Evolutionary conservation across 2,113 vertebrate species (phyloP).

Genomic region (Ploceus nigricollis): DNA sequence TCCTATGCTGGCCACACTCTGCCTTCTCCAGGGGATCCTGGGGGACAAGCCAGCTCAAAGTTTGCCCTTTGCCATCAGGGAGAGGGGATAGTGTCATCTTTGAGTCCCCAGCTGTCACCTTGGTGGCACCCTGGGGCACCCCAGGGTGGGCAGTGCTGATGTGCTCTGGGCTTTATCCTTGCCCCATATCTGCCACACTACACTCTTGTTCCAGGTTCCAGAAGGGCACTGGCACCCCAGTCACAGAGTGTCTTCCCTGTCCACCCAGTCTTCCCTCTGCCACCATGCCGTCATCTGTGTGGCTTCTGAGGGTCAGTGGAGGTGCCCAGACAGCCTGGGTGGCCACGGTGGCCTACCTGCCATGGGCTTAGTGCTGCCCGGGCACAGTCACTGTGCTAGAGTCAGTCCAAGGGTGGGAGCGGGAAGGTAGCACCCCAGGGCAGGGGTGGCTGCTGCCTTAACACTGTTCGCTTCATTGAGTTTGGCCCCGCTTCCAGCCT

Average conservation of each 20-base stretch:
- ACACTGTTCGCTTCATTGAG: background rate
- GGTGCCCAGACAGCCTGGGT: background rate
- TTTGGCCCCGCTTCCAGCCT: background rate
- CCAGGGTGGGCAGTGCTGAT: background rate
- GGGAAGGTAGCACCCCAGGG: background rate
- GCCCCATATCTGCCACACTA: fast-evolving
- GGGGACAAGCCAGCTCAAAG: fast-evolving
- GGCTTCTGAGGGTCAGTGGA: background rate
- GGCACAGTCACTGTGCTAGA: background rate
- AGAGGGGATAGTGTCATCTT: background rate
- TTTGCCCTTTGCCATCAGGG: background rate
- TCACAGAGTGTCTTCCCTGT: background rate
- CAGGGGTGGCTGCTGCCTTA: background rate
- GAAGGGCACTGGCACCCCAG: background rate
- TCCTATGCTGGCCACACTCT: background rate
- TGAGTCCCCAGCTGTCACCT: background rate
- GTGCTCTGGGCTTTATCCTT: background rate
- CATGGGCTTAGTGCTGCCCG: background rate
- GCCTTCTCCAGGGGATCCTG: background rate
- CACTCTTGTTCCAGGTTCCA: background rate
- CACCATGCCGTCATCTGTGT: background rate
- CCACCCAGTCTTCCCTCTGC: background rate
- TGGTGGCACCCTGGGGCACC: background rate
- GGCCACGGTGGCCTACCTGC: background rate
- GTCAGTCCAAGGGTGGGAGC: background rate